Evolutionary conservation across 2,888 invertebrate genomes (phyloP), one percentile per base, ranked within the genome.

Genomic region (Griposia aprilina): DNA sequence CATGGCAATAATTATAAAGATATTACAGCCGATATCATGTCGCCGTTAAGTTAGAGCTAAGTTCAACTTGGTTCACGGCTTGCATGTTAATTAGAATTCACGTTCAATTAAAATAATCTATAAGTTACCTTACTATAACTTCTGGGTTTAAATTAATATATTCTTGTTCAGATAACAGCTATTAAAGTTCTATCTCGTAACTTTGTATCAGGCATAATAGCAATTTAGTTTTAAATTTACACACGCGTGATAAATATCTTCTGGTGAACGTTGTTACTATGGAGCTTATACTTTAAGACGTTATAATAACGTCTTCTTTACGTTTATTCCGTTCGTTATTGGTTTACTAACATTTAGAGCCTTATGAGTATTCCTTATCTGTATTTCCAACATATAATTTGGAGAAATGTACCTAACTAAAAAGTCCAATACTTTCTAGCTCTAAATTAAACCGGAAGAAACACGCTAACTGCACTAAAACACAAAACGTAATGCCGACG

Each of bases 71-170:
- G 83, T 85, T 88, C 88, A 82, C 82, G 71, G 88, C 74, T 85
- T 83, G 87, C 88, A 85, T 86, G 90, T 88, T 90, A 90, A 90
- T 90, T 87, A 88, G 83, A 88, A 88, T 84, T 85, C 89, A 87
- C 83, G 88, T 90, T 89, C 85, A 89, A 87, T 90, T 89, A 88
- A 87, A 88, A 84, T 87, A 85, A 88, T 89, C 87, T 86, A 80
- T 89, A 81, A 86, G 75, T 89, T 85, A 87, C 75, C 78, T 30
- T 82, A 76, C 76, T 79, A 86, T 88, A 84, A 83, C 79, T 89
- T 82, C 80, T 81, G 82, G 88, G 74, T 85, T 86, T 86, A 81
- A 83, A 85, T 85, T 85, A 83, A 85, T 82, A 86, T 81, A 80
- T 83, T 79, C 77, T 71, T 76, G 79, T 76, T 86, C 81, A 67